Base-by-base conservation (phyloP, 2,888 invertebrate genomes). In the Aphodius sticticus region DNA sequence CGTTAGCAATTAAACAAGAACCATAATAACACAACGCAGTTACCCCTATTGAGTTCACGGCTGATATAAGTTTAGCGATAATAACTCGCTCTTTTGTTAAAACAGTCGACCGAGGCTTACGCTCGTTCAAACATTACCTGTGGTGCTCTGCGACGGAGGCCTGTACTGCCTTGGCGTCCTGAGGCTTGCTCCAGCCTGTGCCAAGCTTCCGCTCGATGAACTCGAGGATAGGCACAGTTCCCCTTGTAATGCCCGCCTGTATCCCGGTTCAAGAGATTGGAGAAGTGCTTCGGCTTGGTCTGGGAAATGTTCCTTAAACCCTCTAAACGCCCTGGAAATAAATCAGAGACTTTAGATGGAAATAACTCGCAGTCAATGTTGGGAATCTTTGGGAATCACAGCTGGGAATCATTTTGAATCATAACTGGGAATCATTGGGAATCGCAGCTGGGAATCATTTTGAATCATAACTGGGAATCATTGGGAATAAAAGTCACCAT, bases 231-330 rank as follows among this genome's bases (percentile, higher is more conserved):
- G 88, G 85, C 93, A 93, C 85, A 93, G 91, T 80, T 89, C 89
- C 2, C 89, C 88, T 84, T 89, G 88, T 53, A 96, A 87, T 80
- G 93, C 92, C 83, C 94, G 91, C 87, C 94, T 93, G 87, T 95
- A 94, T 76, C 91, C 93, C 0, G 94, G 92, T 87, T 99, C 99
- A 76, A 99, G 91, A 0, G 95, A 93, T 78, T 94, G 92, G 85
- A 98, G 93, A 82, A 99, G 90, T 36, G 92, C 91, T 82, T 98
- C 98, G 0, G 98, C 98, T 84, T 96, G 95, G 2, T 95, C 96
- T 0, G 97, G 96, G 90, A 98, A 99, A 87, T 97, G 96, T 2
- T 95, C 94, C 78, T 95, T 94, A 90, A 97, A 98, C 15, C 95
- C 94, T 93, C 95, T 95, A 90, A 94, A 99, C n/a, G 97, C 96